Evolutionary conservation across 1,140 invertebrate species (phyloP), one percentile per base, ranked within the genome.

Genomic region (Eueides isabella): DNA sequence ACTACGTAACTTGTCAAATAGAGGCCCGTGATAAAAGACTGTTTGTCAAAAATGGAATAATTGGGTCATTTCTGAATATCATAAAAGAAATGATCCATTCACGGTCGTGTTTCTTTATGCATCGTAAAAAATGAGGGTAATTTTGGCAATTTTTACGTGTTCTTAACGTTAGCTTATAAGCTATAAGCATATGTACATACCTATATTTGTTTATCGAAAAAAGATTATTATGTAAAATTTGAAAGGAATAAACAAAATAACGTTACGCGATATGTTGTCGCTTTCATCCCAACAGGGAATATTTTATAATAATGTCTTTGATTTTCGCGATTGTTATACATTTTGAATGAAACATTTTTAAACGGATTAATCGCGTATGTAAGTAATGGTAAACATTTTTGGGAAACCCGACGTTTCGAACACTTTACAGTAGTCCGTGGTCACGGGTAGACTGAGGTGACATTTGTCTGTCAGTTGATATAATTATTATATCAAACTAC

Each of bases 21-120:
- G 48, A 69, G 48, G 14, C 48, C 48, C 66, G 61, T 63, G 66
- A 69, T 33, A 35, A 69, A 61, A 61, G 29, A 69, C 44, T 69
- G 67, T 69, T 61, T 61, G 55, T 61, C 55, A 69, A 44, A 61
- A 69, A 69, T 26, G 29, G 33, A 69, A 61, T 69, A 69, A 61
- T 69, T 69, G 67, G 48, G 67, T 61, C 67, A 69, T 48, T 68
- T 68, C 28, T 68, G 28, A 68, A 55, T 29, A 28, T 67, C 30
- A 48, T 68, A 23, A 33, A 41, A 30, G 44, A 68, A 68, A 68
- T 30, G 67, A 55, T 12, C 33, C 48, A 48, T 61, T 68, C 44
- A 68, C 44, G 3, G 29, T 9, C 28, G 26, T 61, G n/a, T 68
- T 61, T 68, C 67, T 30, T 62, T 30, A 26, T 63, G 61, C 65